Base-by-base conservation (phyloP, 2,113 vertebrate genomes). In the Grallaria varia region DNA sequence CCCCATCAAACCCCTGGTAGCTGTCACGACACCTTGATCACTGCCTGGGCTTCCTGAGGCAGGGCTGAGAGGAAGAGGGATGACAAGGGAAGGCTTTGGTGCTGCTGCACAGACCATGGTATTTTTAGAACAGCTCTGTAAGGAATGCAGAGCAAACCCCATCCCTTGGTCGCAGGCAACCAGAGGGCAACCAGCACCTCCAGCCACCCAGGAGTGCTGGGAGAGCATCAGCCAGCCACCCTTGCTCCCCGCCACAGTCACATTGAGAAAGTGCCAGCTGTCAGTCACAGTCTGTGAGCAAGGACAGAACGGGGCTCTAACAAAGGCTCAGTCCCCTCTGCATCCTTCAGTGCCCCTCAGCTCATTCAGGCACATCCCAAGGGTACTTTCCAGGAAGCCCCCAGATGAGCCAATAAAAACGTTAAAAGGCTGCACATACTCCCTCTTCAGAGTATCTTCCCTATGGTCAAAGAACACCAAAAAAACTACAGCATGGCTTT, bases 21-120 rank as follows among this genome's bases (percentile, higher is more conserved):
- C 59, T 81, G 27, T 7, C 63, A 59, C 2, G 5, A 40, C 0
- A 17, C 5, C 7, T 21, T 0, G 0, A 31, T 3, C 0, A 0
- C 40, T 56, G 39, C 45, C 42, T 6, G 31, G n/a, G n/a, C 31
- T 40, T 21, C 23, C 30, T 37, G 9, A 1, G 4, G 8, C 30
- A 12, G 59, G 44, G 59, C 45, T 55, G 21, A 60, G 14, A 14
- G 47, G 35, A 45, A 49, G 14, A 45, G 40, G 14, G n/a, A 39
- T 30, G 52, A 15, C 7, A 2, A 4, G 44, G 52, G 17, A 47
- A 47, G 39, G 58, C 35, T 23, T 2, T 13, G 42, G 15, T 14
- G 67, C 69, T 58, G 59, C 49, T 21, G 6, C 60, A n/a, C 0
- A 10, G 39, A 42, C 23, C 42, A 3, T 0, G 4, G 20, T 74